phyloP scores from a whole-genome alignment of 2,888 invertebrate genomes.

The Leptopterna dolabrata region DNA sequence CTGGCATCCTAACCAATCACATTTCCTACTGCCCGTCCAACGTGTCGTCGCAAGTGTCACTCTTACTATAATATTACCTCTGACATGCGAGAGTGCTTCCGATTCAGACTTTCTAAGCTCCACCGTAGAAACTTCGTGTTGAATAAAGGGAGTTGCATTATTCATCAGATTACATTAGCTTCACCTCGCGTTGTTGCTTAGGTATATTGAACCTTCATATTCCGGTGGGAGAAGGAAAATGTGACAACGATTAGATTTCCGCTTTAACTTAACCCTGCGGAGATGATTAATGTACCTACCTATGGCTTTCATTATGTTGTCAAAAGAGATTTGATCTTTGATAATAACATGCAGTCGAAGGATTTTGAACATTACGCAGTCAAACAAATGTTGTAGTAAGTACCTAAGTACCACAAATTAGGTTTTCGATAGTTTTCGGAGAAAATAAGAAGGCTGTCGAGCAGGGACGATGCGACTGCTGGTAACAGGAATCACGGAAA shows the following conservation, averaged over 20 bases:
- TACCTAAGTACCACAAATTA: no score
- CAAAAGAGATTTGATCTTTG: neutral
- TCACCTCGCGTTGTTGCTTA: neutral
- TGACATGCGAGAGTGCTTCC: neutral
- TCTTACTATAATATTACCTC: neutral
- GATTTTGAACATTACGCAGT: no score
- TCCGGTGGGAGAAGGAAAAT: neutral
- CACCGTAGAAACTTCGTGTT: neutral
- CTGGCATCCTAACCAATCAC: neutral
- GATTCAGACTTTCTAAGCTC: neutral
- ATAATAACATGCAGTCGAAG: neutral
- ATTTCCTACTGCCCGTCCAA: neutral
- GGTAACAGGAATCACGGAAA: no score
- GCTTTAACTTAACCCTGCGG: neutral
- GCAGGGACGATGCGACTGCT: no score
- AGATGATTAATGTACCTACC: neutral
- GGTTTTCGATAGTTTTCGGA: no score
- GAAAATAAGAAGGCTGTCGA: no score
- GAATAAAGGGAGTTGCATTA: constrained; percentile 2
- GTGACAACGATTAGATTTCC: neutral
- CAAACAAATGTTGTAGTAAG: no score
- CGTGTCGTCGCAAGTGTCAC: neutral
- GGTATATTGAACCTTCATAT: constrained; percentile 5
- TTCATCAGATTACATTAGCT: constrained; percentile 7
- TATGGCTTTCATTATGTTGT: neutral